phyloP scores from a whole-genome alignment of 2,797 vertebrate genomes.

The Astyanax mexicanus region DNA sequence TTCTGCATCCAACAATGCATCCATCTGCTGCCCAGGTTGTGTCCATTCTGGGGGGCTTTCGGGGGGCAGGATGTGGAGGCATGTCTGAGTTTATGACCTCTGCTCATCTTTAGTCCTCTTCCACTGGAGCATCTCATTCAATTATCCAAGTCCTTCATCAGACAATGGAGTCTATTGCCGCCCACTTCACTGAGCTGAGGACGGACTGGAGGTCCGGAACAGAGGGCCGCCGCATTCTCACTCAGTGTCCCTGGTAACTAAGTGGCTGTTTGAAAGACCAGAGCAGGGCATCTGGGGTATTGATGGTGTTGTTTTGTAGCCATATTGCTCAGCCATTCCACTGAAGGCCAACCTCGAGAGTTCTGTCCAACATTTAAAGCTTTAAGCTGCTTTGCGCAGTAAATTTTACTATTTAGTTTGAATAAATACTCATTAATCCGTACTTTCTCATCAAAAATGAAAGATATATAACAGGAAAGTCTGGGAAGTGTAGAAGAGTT shows the following conservation, averaged over 20 bases:
- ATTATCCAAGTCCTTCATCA: conserved; percentile 42
- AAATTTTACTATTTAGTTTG: too few relatives aligned
- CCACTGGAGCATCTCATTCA: conserved; percentile 53
- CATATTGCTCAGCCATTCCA: neutral
- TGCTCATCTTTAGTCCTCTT: conserved; percentile 62
- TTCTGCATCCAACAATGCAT: conserved; percentile 55
- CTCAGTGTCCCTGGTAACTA: conserved; percentile 36
- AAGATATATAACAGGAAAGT: too few relatives aligned
- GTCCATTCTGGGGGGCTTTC: conserved; percentile 63
- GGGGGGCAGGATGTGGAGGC: conserved; percentile 63
- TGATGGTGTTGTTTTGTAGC: neutral
- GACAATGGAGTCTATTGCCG: conserved; percentile 47
- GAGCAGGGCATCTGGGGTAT: conserved; percentile 4
- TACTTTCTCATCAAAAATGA: too few relatives aligned
- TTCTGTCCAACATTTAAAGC: too few relatives aligned
- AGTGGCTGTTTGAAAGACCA: conserved; percentile 19
- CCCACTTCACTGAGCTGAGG: conserved; percentile 42
- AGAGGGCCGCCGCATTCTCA: conserved; percentile 40
- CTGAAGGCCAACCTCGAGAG: too few relatives aligned
- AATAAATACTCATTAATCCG: too few relatives aligned
- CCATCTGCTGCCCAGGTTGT: conserved; percentile 75
- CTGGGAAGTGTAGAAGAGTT: too few relatives aligned
- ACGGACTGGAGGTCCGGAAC: conserved; percentile 20
- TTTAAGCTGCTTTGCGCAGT: neutral
- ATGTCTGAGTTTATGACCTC: conserved; percentile 59